Evolutionary conservation across 92 coral and sea anemone genomes (phyloP), one percentile per base, ranked within the genome.

Genomic region (Epizoanthus illoricatus): DNA sequence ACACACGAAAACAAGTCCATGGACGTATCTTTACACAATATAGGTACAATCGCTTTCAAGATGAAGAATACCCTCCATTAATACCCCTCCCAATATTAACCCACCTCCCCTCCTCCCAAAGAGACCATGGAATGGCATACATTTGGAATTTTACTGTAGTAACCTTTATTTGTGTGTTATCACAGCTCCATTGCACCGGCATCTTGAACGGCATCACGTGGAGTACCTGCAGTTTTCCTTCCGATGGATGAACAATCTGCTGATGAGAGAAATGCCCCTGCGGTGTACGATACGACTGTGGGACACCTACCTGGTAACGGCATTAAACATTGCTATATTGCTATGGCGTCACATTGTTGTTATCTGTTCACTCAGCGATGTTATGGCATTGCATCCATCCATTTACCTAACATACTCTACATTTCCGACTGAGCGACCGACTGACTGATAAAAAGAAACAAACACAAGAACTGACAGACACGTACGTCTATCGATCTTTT

Each of bases 191-290:
- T 86, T 96, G 5, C 94, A 96, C 63, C 71, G 59, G 0, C 99
- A 96, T 71, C 74, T 96, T 42, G 80, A 57, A 67, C 88, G 80
- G 52, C 90, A 96, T 79, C 85, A 93, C 65, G 98, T 96, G 70
- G 99, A 96, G 79, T 96, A 96, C 68, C 87, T 96, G 28, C 99
- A 96, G 85, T 96, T 96, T 87, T 91, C 99, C 58, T 96, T 96
- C 69, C 90, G 99, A 33, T 96, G 99, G 99, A 96, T 93, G 99
- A 96, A 96, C 85, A 96, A 96, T 84, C 80, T 96, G 7, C 84
- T 96, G 68, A 96, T 96, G 99, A 88, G 99, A 80, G 99, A 96
- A 73, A 89, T 96, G 93, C 99, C 99, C 5, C 86, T 96, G 19
- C 84, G 99, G 41, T 90, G 98, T 73, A 96, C 99, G 8, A 96